Base-by-base conservation (phyloP, 1,140 invertebrate genomes). In the Cydia amplana region DNA sequence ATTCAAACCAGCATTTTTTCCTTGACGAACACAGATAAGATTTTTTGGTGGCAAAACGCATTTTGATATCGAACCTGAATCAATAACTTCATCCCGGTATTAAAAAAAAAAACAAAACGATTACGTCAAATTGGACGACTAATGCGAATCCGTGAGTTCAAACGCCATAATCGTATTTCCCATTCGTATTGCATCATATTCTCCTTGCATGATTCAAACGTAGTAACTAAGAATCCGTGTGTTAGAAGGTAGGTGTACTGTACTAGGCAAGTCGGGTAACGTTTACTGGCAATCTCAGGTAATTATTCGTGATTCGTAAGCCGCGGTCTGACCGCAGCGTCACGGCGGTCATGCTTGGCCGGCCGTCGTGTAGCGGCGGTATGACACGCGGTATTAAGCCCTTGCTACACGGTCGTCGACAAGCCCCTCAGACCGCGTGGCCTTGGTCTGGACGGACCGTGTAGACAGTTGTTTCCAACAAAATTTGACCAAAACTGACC, bases 211-310 rank as follows among this genome's bases (percentile, higher is more conserved):
- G 55, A 51, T 51, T 51, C 49, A 51, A 51, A 10, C 18, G 51
- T 55, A 23, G 51, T 55, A 60, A 23, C 55, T 4, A 60, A 23
- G 20, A 60, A 23, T 60, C 55, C 9, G 20, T 60, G 20, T 60
- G 43, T 46, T 18, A 55, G 51, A 18, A 55, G n/a, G 51, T 18
- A 51, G 4, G 4, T 4, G 16, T n/a, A 51, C 12, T 32, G 28
- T 32, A 32, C 32, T 32, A 49, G 46, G 16, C 9, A 49, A 55
- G 51, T 9, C 16, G n/a, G 20, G 55, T 60, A 51, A 51, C 55
- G 55, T 60, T 60, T 60, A 60, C 55, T 23, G 20, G 55, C 20
- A 60, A 60, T 60, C 55, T 60, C 55, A 60, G 55, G 55, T 60
- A 60, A 60, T 60, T 60, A 60, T 60, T 60, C 55, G 55, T 60